Evolutionary conservation across 2,888 invertebrate species (phyloP).

Genomic region (Oligia strigilis): DNA sequence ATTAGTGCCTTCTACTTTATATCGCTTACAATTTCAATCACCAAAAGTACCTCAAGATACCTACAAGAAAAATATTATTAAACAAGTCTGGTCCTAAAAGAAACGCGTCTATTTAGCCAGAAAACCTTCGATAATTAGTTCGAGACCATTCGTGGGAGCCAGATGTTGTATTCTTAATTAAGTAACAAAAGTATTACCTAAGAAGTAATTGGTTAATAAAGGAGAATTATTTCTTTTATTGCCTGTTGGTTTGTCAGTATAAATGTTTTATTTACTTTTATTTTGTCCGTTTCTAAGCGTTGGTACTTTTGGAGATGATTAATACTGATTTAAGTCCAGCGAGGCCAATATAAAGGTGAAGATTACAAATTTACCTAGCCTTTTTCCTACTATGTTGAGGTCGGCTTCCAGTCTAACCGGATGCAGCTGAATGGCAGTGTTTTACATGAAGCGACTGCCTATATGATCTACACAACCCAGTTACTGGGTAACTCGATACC

Average conservation of each 20-base stretch:
- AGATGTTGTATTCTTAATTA: slow-evolving; percentile 49
- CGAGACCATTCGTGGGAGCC: slow-evolving; percentile 13
- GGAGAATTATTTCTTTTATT: slow-evolving; percentile 9
- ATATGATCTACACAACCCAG: not conserved
- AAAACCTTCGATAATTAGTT: slow-evolving; percentile 39
- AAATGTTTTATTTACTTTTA: not conserved
- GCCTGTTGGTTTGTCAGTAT: slow-evolving; percentile 5
- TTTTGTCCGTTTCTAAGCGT: not conserved
- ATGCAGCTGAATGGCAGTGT: not conserved
- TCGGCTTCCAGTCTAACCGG: not conserved
- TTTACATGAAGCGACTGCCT: not conserved
- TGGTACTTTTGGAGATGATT: not conserved
- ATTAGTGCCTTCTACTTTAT: slow-evolving; percentile 11
- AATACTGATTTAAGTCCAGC: not conserved
- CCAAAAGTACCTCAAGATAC: not conserved
- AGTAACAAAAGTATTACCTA: slow-evolving; percentile 32
- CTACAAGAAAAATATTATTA: slow-evolving; percentile 21
- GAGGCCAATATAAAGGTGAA: not conserved
- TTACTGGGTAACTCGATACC: not conserved
- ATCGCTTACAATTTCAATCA: slow-evolving; percentile 26
- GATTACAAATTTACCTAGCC: not conserved
- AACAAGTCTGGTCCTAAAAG: slow-evolving; percentile 8
- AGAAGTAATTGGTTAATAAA: slow-evolving; percentile 33
- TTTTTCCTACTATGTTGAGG: not conserved
- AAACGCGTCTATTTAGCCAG: slow-evolving; percentile 9